Conservation (phyloP, 2,797 vertebrate genomes). For the Poecilia wingei region DNA sequence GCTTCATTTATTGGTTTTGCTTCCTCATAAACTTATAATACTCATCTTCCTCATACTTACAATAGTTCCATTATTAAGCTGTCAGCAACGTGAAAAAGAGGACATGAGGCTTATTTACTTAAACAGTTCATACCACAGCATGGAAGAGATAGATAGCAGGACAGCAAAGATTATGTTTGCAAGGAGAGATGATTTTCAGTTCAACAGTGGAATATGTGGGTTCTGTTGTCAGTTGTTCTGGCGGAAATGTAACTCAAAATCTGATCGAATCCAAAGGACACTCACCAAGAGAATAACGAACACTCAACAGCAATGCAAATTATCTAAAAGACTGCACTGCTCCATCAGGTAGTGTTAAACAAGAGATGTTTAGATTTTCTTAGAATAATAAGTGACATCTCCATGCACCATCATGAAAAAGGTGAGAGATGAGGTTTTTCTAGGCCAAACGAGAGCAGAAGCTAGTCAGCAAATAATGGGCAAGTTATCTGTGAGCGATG, state of each 20-base stretch:
- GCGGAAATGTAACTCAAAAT: conserved; percentile 36
- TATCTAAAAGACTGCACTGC: conserved; percentile 15
- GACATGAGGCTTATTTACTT: conserved; percentile 20
- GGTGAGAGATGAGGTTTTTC: conserved; percentile 56
- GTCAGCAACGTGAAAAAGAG: conserved; percentile 20
- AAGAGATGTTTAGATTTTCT: conserved; percentile 37
- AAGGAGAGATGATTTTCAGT: conserved; percentile 38
- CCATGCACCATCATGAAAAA: conserved; percentile 40
- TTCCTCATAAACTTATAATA: background rate
- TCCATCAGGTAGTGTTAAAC: background rate
- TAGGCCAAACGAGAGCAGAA: conserved; percentile 64
- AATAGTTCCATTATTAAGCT: conserved; percentile 9
- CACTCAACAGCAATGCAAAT: conserved; percentile 46
- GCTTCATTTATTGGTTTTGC: conserved; percentile 2
- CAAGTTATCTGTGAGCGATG: conserved; percentile 80
- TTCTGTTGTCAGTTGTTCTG: conserved; percentile 47
- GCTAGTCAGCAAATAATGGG: conserved; percentile 76
- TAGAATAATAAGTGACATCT: conserved; percentile 36
- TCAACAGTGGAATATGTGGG: conserved; percentile 41
- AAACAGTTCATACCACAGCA: conserved; percentile 30
- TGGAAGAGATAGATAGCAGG: conserved; percentile 27
- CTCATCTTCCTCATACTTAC: background rate
- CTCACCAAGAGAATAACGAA: conserved; percentile 34
- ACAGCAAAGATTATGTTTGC: conserved; percentile 45
- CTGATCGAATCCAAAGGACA: conserved; percentile 51